Percentiles rank a stretch among this genome's conserved stretches.
These are phyloP conservation scores for Myopa testacea DNA, from an alignment of 2,888 invertebrate species.

Conservation along the genomic window DNA sequence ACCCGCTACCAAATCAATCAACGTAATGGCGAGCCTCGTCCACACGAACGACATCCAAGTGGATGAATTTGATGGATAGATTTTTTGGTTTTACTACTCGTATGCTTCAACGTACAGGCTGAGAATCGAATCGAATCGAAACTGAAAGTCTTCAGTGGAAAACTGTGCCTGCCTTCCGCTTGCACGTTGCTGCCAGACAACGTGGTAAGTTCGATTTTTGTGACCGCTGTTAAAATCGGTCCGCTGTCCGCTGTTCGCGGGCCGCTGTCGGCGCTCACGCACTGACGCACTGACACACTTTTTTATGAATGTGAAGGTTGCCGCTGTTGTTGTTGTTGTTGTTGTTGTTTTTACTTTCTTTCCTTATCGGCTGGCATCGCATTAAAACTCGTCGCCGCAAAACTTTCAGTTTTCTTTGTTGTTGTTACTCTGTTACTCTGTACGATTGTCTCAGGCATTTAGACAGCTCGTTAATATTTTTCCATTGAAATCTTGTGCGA, in stretches of 20 bases:
- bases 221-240: too few relatives aligned
- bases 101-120: neutral
- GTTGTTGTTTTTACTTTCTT: constrained; percentile 11
- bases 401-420: neutral
- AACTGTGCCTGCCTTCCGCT: neutral
- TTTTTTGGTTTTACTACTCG: neutral
- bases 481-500: neutral
- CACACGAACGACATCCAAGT: neutral
- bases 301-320: constrained; percentile 17
- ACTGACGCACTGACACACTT: constrained; percentile 25
- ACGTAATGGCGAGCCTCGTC: neutral
- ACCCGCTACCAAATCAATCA: constrained; percentile 33
- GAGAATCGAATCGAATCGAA: neutral
- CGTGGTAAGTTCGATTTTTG: too few relatives aligned
- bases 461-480: neutral
- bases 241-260: too few relatives aligned
- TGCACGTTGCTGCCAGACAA: too few relatives aligned
- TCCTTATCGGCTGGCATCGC: neutral
- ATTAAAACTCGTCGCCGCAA: neutral
- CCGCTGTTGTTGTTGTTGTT: neutral
- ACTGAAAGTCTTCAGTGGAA: constrained; percentile 15
- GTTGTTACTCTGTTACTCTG: too few relatives aligned
- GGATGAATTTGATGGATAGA: neutral
- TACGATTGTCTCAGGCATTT: neutral
- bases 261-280: constrained; percentile 6